Base-by-base conservation (phyloP, 2,797 vertebrate genomes). In the Jordanella pulchra region DNA sequence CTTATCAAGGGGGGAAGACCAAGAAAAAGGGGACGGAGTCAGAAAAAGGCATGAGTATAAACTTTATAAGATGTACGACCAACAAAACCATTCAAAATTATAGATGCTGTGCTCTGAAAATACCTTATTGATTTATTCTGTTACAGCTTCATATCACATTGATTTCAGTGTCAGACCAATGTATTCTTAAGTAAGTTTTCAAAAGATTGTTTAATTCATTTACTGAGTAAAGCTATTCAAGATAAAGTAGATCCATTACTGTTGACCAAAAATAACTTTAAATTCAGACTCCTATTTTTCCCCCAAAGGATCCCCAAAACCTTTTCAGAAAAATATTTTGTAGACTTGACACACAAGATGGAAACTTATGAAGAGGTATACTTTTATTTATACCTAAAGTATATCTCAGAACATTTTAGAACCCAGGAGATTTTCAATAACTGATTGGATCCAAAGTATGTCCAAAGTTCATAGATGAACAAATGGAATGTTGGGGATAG, bases 1-100 rank as follows among this genome's bases (percentile, higher is more conserved):
- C 80, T 69, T 87, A 84, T 88, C 77, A 80, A 72, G 72, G 70
- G 77, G 25, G 28, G 55, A 65, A 25, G 67, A 76, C 55, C 25
- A 30, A 77, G 25, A 73, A 69, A 80, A 48, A 69, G 66, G 71
- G 45, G 51, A 71, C 9, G 14, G 45, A 14, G 25, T 35, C 68
- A 17, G 3, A 3, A 50, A 47, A 53, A 67, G 23, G 69, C 11
- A 66, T 2, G 67, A 51, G 27, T 4, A 67, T 44, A 61, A 60
- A 56, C 48, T 54, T 30, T 28, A 30, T 35, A 17, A 51, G 21
- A 61, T 54, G 50, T n/a, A 28, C 39, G 17, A 55, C 12, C 27
- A 25, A 25, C 32, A 39, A 28, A 39, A 48, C 28, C 28, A 44
- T 51, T 44, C 53, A 13, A 28, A 53, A 28, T 39, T 48, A 30